Conservation (phyloP, 2,888 invertebrate species). For the Myopa tessellatipennis region DNA sequence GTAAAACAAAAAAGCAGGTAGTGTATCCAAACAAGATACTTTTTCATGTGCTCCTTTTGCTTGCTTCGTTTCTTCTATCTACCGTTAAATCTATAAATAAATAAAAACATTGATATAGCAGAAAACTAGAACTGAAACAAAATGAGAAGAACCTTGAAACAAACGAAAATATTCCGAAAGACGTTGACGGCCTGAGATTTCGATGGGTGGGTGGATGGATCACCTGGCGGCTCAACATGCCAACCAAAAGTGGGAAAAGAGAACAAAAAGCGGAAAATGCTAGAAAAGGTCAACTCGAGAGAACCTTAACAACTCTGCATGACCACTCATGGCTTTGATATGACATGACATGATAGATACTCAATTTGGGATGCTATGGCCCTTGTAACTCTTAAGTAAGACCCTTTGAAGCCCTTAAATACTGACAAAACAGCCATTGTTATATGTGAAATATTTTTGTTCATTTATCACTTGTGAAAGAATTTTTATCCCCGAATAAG, state of each 20-base stretch:
- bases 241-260: constrained; percentile 32
- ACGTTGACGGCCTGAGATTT: not conserved
- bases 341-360: too few species aligned
- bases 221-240: constrained; percentile 33
- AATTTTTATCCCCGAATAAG: too few species aligned
- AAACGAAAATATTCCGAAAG: not conserved
- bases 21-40: not conserved
- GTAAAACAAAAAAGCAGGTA: constrained; percentile 17
- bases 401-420: too few species aligned
- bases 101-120: constrained; percentile 34
- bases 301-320: too few species aligned
- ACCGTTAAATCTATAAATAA: constrained; percentile 22
- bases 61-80: not conserved
- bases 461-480: too few species aligned
- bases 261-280: too few species aligned
- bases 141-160: not conserved
- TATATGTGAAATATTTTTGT: too few species aligned
- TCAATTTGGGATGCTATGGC: too few species aligned
- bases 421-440: too few species aligned
- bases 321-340: too few species aligned
- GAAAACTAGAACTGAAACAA: not conserved
- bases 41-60: not conserved
- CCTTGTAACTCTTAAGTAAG: too few species aligned
- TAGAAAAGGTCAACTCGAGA: too few species aligned
- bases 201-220: constrained; percentile 4